Evolutionary conservation across 2,888 invertebrate species (phyloP).

Genomic region (Lepidochitona cinerea): DNA sequence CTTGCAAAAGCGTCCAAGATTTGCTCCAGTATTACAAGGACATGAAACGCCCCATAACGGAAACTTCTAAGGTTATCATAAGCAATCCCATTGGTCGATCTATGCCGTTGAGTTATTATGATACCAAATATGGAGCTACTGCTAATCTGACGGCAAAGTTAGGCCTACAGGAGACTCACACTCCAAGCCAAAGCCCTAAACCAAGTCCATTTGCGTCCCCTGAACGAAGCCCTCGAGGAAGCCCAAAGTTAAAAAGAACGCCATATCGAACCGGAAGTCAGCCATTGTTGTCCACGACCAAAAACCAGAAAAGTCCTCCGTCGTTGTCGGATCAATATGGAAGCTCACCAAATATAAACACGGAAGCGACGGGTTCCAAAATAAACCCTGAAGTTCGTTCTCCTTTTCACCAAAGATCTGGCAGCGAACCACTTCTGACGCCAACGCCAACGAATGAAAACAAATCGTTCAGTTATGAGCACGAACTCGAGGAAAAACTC

Average conservation of each 20-base stretch:
- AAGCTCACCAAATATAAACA: slow-evolving; percentile 71
- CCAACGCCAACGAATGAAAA: slow-evolving; percentile 18
- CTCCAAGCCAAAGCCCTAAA: slow-evolving; percentile 40
- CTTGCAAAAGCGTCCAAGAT: slow-evolving; percentile 93
- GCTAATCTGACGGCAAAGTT: not conserved
- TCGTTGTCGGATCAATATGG: slow-evolving; percentile 41
- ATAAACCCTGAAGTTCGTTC: not conserved
- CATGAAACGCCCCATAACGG: slow-evolving; percentile 89
- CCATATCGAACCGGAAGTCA: slow-evolving; percentile 61
- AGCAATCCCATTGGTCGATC: slow-evolving; percentile 87
- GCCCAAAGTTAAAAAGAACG: slow-evolving; percentile 40
- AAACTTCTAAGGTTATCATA: slow-evolving; percentile 89
- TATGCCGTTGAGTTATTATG: slow-evolving; percentile 62
- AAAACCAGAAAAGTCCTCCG: slow-evolving; percentile 24
- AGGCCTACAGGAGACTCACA: slow-evolving; percentile 51
- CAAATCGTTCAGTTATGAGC: not conserved
- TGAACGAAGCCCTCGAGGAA: slow-evolving; percentile 41
- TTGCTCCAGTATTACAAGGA: slow-evolving; percentile 94
- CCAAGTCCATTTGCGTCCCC: slow-evolving; percentile 43
- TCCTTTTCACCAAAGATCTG: slow-evolving; percentile 49
- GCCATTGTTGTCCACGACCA: slow-evolving; percentile 49
- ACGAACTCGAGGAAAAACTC: slow-evolving; percentile 13
- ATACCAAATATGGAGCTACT: slow-evolving; percentile 53
- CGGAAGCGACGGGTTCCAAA: not conserved
- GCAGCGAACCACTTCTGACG: slow-evolving; percentile 56